These are phyloP conservation scores for Polypterus bichir DNA, from an alignment of 2,113 vertebrate genomes.

Conservation along the genomic window DNA sequence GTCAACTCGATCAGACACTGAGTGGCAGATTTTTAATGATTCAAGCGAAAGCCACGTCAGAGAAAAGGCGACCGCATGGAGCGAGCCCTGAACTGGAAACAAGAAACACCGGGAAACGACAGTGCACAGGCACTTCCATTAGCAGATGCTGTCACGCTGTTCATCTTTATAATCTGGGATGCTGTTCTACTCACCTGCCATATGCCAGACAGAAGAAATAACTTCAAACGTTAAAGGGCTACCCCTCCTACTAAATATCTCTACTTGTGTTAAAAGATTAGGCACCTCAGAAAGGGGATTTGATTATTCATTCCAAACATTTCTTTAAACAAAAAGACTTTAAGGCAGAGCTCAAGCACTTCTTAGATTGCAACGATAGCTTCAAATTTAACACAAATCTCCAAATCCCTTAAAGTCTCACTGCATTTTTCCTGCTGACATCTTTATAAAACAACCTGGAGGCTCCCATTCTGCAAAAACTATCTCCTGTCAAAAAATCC, in stretches of 20 bases:
- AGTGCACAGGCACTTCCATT: background rate
- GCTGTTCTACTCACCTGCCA: background rate
- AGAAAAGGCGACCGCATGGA: background rate
- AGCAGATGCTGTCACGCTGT: constrained; percentile 3
- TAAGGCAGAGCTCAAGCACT: constrained; percentile 25
- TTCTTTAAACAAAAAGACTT: constrained; percentile 13
- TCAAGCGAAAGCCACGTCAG: background rate
- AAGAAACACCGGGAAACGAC: background rate
- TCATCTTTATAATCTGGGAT: constrained; percentile 1
- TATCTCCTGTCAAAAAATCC: too few species aligned
- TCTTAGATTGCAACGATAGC: constrained; percentile 38
- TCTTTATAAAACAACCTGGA: constrained; percentile 22
- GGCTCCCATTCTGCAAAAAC: too few species aligned
- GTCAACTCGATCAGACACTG: constrained; percentile 59
- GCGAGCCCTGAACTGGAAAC: background rate
- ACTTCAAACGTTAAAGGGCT: constrained; percentile 2
- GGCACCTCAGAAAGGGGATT: constrained; percentile 18
- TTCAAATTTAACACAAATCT: constrained; percentile 42
- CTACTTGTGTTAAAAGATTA: background rate
- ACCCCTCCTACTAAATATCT: background rate
- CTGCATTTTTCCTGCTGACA: constrained; percentile 33
- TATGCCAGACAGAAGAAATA: background rate
- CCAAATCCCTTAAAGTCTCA: constrained; percentile 29
- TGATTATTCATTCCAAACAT: constrained; percentile 3
- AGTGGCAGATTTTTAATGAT: constrained; percentile 8